These are phyloP conservation scores for Actenoides lindsayi DNA, from an alignment of 2,113 vertebrate species.

Conservation along the genomic window DNA sequence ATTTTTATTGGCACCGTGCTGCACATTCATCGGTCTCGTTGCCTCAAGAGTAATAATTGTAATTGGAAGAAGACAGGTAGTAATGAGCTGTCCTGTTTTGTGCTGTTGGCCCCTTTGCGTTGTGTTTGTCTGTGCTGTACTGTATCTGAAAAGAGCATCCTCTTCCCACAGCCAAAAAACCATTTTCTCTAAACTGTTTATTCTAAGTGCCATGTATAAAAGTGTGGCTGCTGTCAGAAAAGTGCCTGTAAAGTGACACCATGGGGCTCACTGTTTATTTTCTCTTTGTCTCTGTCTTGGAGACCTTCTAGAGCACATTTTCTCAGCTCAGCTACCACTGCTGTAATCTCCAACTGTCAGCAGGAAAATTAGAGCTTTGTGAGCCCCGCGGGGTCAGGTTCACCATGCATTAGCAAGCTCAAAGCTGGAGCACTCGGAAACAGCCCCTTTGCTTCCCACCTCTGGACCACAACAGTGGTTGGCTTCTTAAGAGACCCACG, in stretches of 20 bases:
- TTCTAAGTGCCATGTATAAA: not conserved
- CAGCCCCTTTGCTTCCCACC: not conserved
- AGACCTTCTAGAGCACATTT: constrained; percentile 26
- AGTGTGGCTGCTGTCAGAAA: constrained; percentile 13
- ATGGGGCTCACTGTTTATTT: constrained; percentile 27
- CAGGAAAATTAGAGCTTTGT: constrained; percentile 4
- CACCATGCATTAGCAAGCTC: not conserved
- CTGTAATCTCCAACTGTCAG: constrained; percentile 38
- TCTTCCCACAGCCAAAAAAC: constrained; percentile 1
- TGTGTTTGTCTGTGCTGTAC: not conserved
- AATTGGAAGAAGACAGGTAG: not conserved
- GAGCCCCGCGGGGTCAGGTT: not conserved
- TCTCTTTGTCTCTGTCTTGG: not conserved
- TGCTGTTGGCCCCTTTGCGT: not conserved
- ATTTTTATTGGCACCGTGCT: not conserved
- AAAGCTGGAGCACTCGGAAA: not conserved
- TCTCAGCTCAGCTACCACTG: not conserved
- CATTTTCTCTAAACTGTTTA: constrained; percentile 27
- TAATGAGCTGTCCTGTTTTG: not conserved
- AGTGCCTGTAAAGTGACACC: constrained; percentile 15
- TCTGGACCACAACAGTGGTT: not conserved
- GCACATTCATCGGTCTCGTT: not conserved
- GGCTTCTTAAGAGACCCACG: not conserved
- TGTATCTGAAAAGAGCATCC: constrained; percentile 16
- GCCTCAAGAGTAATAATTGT: not conserved